These are phyloP conservation scores for Bombus superbus DNA, from an alignment of 1,140 invertebrate species.

Conservation along the genomic window DNA sequence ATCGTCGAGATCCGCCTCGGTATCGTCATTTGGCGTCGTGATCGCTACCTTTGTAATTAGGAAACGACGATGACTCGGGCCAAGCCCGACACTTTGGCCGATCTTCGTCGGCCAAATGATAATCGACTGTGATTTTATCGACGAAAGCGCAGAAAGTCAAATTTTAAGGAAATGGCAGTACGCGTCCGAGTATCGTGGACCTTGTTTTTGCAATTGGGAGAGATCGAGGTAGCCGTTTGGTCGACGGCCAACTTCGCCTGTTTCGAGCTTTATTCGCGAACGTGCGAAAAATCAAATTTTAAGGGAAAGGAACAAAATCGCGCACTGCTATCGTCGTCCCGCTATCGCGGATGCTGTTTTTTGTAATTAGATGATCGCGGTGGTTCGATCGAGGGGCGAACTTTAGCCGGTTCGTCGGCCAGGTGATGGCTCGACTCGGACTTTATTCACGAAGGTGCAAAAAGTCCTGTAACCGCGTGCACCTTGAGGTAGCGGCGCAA, in stretches of 20 bases:
- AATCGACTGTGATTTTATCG: background rate
- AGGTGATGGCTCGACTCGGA: background rate
- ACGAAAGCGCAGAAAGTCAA: too few species aligned
- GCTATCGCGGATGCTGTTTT: background rate
- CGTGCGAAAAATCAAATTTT: too few species aligned
- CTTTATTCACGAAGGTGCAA: conserved; percentile 23
- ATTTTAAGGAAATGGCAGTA: background rate
- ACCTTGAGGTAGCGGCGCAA: conserved; percentile 5
- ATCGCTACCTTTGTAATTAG: too few species aligned
- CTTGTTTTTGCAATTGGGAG: background rate
- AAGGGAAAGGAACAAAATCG: background rate
- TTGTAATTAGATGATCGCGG: too few species aligned
- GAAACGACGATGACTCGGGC: background rate
- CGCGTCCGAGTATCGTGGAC: background rate
- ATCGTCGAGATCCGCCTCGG: background rate
- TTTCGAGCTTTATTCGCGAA: background rate
- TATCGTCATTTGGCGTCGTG: background rate
- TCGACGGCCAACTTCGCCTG: too few species aligned
- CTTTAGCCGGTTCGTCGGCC: background rate
- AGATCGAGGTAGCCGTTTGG: background rate
- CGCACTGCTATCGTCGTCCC: too few species aligned
- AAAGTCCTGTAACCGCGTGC: conserved; percentile 4
- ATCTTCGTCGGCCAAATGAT: background rate
- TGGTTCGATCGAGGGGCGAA: background rate
- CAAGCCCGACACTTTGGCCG: background rate